Percentiles rank a stretch among this genome's conserved stretches.
phyloP scores from a whole-genome alignment of 2,888 invertebrate species.

The Acleris sparsana region DNA sequence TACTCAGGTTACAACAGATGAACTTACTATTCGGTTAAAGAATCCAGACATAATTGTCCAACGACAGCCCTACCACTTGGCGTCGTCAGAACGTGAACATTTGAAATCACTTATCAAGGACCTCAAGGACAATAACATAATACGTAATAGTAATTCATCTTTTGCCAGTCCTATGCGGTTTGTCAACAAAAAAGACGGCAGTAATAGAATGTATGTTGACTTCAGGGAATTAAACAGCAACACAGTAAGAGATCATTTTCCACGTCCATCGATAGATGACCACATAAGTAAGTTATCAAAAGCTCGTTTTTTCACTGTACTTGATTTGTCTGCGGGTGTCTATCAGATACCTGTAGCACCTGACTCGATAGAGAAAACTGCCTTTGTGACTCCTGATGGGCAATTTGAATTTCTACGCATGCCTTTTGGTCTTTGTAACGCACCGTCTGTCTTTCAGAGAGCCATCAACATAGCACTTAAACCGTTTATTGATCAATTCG shows the following conservation, averaged over 20 bases:
- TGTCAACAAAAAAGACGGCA: slow-evolving; percentile 21
- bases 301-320: slow-evolving; percentile 12
- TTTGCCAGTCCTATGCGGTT: slow-evolving; percentile 23
- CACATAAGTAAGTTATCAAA: slow-evolving; percentile 13
- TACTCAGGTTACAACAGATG: slow-evolving; percentile 21
- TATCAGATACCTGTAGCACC: slow-evolving; percentile 32
- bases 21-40: slow-evolving; percentile 20
- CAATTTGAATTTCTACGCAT: neutral
- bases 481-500: slow-evolving; percentile 5
- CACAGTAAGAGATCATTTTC: slow-evolving; percentile 26
- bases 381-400: neutral
- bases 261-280: slow-evolving; percentile 13
- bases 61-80: slow-evolving; percentile 16
- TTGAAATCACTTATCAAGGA: slow-evolving; percentile 6
- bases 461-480: slow-evolving; percentile 3
- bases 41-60: slow-evolving; percentile 18
- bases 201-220: slow-evolving; percentile 15
- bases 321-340: neutral
- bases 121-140: slow-evolving; percentile 21
- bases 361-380: slow-evolving; percentile 31
- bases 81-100: slow-evolving; percentile 16
- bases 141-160: slow-evolving; percentile 14
- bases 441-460: neutral
- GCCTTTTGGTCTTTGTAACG: neutral
- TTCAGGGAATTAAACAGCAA: slow-evolving; percentile 26